Conservation (phyloP, 2,113 vertebrate genomes). For the Pseudolaguvia tuberculata region DNA sequence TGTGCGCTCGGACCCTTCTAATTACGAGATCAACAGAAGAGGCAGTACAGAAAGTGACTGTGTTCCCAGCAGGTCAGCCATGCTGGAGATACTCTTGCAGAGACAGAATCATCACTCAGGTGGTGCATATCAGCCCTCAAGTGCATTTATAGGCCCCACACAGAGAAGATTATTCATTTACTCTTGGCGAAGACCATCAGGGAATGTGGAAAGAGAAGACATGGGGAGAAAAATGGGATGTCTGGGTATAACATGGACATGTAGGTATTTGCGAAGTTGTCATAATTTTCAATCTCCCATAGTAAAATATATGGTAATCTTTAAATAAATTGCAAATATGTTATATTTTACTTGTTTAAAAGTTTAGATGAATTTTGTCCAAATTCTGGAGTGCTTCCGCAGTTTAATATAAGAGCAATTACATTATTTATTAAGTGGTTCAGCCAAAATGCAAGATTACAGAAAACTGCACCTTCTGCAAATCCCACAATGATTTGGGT, state of each 20-base stretch:
- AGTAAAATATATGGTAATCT: neutral
- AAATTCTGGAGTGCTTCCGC: no score
- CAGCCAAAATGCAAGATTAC: no score
- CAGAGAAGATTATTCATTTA: constrained; percentile 90
- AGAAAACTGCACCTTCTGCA: no score
- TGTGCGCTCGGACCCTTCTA: constrained; percentile 70
- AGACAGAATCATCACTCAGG: constrained; percentile 96
- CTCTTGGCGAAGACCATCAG: constrained; percentile 71
- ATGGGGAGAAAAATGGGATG: constrained; percentile 62
- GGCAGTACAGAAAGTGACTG: constrained; percentile 71
- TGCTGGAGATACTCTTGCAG: constrained; percentile 79
- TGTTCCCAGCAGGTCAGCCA: constrained; percentile 84
- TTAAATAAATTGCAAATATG: no score
- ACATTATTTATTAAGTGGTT: no score
- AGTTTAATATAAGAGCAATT: no score
- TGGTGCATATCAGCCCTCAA: constrained; percentile 83
- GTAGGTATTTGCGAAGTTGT: constrained; percentile 24
- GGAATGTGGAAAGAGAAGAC: constrained; percentile 60
- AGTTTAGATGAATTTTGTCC: no score
- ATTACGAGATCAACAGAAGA: constrained; percentile 68
- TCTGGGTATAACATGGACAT: constrained; percentile 72
- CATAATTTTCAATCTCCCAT: neutral
- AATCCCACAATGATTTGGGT: no score
- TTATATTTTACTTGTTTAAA: no score
- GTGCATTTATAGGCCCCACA: constrained; percentile 89